Percentiles rank a stretch among this genome's conserved stretches.
Evolutionary conservation across 1,140 invertebrate genomes (phyloP).

Genomic region (Sycophaga agraensis): DNA sequence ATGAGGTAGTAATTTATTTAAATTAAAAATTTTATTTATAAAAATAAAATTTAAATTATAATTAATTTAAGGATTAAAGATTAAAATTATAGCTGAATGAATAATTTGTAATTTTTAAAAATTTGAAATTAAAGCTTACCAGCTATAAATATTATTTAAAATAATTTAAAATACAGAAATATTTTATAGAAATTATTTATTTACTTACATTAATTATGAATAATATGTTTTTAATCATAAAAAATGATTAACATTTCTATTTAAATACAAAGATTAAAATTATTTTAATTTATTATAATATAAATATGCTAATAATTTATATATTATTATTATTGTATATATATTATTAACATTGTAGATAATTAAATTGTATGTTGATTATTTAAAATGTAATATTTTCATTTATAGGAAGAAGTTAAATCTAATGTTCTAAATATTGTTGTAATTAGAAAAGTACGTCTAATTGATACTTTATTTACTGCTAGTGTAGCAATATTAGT

Average conservation of each 20-base stretch:
- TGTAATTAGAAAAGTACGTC: constrained; percentile 64
- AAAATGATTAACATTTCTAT: background rate
- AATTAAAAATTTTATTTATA: background rate
- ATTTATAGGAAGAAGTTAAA: constrained; percentile 23
- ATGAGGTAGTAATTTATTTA: constrained; percentile 26
- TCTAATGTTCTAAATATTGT: constrained; percentile 57
- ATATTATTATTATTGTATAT: no score
- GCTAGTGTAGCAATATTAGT: constrained; percentile 77
- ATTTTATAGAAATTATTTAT: background rate
- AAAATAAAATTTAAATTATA: no score
- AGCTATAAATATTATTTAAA: background rate
- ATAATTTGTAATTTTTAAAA: no score
- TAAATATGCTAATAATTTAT: no score
- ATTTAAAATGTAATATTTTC: background rate
- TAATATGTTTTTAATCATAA: background rate
- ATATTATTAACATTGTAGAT: no score
- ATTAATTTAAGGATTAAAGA: no score
- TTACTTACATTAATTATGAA: no score
- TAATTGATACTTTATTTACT: constrained; percentile 77
- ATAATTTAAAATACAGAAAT: no score
- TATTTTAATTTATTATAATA: no score
- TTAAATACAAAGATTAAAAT: no score
- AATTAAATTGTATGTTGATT: no score
- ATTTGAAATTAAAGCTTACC: background rate
- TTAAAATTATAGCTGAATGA: no score